Evolutionary conservation across 2,113 vertebrate species (phyloP).

Genomic region (Toxotes chatareus): DNA sequence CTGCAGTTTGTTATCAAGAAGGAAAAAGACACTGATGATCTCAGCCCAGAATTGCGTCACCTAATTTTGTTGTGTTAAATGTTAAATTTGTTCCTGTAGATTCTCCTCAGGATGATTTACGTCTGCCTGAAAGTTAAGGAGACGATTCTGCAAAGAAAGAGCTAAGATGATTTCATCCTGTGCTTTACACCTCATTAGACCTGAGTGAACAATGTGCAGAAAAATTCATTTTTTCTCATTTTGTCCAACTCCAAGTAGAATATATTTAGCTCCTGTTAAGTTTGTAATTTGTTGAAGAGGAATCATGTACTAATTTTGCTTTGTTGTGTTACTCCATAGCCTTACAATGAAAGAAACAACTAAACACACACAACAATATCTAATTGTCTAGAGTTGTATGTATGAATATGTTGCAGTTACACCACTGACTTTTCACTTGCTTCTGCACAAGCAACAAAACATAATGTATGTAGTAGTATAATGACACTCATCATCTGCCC

Average conservation of each 20-base stretch:
- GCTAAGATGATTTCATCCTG: too few species aligned
- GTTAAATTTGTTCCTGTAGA: not conserved
- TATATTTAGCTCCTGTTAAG: not conserved
- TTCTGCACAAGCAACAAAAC: conserved; percentile 35
- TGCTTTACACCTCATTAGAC: not conserved
- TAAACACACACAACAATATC: not conserved
- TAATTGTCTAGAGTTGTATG: not conserved
- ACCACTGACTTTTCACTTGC: conserved; percentile 41
- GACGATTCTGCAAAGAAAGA: too few species aligned
- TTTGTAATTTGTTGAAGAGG: not conserved
- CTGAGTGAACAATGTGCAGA: not conserved
- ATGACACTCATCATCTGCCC: conserved; percentile 31
- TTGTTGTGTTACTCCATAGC: not conserved
- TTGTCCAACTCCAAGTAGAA: not conserved
- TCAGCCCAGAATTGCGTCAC: not conserved
- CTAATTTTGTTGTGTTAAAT: too few species aligned
- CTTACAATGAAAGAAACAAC: too few species aligned
- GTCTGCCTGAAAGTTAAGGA: not conserved
- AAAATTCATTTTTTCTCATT: not conserved
- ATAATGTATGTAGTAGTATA: conserved; percentile 35
- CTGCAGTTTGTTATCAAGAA: not conserved
- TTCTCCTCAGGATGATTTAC: not conserved
- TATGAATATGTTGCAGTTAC: conserved; percentile 22
- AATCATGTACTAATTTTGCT: not conserved
- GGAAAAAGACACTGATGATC: not conserved